Base-by-base conservation (phyloP, 2,888 invertebrate genomes). In the Pinctada fucata region DNA sequence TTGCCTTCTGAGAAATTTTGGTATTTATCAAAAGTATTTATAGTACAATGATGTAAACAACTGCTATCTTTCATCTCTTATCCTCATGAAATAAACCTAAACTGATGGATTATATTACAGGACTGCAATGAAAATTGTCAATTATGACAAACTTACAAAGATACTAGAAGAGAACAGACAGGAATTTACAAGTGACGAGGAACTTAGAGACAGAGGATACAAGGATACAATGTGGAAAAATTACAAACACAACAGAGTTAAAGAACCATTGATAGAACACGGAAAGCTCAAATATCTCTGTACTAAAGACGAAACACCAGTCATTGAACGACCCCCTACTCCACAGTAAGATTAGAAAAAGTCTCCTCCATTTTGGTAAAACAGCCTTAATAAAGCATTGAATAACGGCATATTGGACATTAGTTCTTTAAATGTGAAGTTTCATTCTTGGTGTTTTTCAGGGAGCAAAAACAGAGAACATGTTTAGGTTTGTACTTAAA, bases 111-210 rank as follows among this genome's bases (percentile, higher is more conserved):
- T 67, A 16, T 77, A 8, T 72, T 75, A 4, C 68, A 88, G 89
- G 67, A 81, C 85, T n/a, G 88, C 88, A 0, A 78, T 89, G 51
- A 80, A 88, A 68, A 86, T 89, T 63, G 87, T 89, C 0, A 82
- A 83, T 64, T 83, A 82, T 51, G 89, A 88, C 2, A 81, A 78
- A 50, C 79, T 89, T 4, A 77, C 80, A 1, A 78, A 83, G 13
- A 82, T 83, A 49, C 82, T 89, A 2, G 81, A 84, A 13, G 79
- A 81, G 16, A 72, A 81, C 31, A 79, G 86, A 58, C 85, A 88
- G 71, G 85, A 88, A 16, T 84, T 84, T 68, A 84, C 86, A 0
- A 66, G 74, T 4, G 87, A 87, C 52, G 78, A 80, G 10, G 84
- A 87, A n/a, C 82, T 89, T 3, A 77, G 79, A 75, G 83, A 86